phyloP scores from a whole-genome alignment of 2,888 invertebrate species.

The Melinaea menophilus region DNA sequence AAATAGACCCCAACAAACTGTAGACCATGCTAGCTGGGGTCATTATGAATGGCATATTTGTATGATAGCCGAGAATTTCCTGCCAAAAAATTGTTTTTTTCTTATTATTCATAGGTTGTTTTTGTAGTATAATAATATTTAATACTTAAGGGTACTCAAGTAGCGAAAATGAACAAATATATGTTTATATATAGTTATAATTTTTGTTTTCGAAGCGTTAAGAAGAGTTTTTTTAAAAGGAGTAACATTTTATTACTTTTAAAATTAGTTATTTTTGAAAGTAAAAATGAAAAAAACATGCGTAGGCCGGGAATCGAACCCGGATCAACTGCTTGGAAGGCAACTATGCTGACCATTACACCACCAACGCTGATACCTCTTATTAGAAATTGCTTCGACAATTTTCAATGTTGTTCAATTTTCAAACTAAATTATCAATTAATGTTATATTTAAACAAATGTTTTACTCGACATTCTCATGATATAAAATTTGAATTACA shows the following conservation, averaged over 20 bases:
- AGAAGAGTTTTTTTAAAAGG: not conserved
- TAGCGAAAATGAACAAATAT: no score
- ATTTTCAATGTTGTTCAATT: not conserved
- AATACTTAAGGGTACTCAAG: no score
- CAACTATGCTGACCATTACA: conserved; percentile 63
- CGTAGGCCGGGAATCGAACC: conserved; percentile 57
- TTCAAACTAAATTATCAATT: not conserved
- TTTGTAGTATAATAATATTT: no score
- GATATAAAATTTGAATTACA: not conserved
- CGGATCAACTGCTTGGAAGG: conserved; percentile 63
- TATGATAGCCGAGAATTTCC: conserved; percentile 73
- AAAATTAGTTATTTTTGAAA: not conserved
- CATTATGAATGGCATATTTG: conserved; percentile 77
- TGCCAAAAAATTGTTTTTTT: conserved; percentile 37
- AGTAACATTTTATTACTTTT: not conserved
- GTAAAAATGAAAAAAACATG: conserved; percentile 33
- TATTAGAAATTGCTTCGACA: not conserved
- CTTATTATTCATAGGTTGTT: not conserved
- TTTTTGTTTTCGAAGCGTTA: no score
- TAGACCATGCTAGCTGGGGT: conserved; percentile 45
- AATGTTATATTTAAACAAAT: not conserved
- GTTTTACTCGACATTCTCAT: not conserved
- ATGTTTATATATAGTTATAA: no score
- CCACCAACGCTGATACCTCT: conserved; percentile 49
- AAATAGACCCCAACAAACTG: conserved; percentile 68